phyloP scores from a whole-genome alignment of 92 coral and sea anemone genomes.

The Parazoanthus darwini region DNA sequence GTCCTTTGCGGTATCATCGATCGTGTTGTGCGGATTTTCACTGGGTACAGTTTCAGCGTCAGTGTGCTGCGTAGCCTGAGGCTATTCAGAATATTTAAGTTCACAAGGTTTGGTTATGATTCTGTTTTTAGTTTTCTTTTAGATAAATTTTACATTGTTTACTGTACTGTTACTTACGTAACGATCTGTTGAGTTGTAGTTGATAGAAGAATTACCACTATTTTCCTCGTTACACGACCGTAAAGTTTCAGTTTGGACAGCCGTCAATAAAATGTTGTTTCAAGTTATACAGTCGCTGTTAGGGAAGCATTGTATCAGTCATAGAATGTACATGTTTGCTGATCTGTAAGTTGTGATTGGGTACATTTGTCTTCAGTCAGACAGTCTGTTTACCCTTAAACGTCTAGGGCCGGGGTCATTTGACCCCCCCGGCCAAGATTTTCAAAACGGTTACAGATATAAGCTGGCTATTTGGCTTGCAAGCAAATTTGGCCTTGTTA shows the following conservation, averaged over 20 bases:
- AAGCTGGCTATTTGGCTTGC: no score
- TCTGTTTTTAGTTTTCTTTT: not conserved
- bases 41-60: slow-evolving; percentile 81
- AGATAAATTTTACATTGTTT: not conserved
- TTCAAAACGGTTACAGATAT: no score
- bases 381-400: not conserved
- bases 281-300: not conserved
- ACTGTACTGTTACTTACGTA: not conserved
- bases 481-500: no score
- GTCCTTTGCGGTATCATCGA: slow-evolving; percentile 87
- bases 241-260: not conserved
- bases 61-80: slow-evolving; percentile 96
- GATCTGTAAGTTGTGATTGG: not conserved
- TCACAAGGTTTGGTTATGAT: slow-evolving; percentile 76
- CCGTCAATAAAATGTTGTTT: not conserved
- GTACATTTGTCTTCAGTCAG: not conserved
- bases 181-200: not conserved
- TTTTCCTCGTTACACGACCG: not conserved
- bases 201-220: not conserved
- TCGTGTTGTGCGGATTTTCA: slow-evolving; percentile 64
- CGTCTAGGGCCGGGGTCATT: no score
- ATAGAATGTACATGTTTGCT: not conserved
- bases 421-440: no score
- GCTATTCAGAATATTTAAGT: slow-evolving; percentile 89
- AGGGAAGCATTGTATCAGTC: not conserved